Base-by-base conservation (phyloP, 92 coral and sea anemone genomes). In the Umimayanthus kanabou region DNA sequence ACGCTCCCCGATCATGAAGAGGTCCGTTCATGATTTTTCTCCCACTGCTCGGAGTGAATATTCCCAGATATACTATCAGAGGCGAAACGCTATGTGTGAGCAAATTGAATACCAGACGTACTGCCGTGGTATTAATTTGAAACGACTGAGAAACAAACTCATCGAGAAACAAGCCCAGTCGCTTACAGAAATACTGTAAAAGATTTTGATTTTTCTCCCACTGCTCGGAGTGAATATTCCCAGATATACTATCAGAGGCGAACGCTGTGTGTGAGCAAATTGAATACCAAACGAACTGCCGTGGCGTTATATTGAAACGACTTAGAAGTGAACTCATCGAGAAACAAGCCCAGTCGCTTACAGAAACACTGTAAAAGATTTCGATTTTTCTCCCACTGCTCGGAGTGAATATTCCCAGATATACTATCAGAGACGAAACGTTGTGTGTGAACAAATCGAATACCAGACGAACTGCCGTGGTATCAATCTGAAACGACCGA, bases 261-360 rank as follows among this genome's bases (percentile, higher is more conserved):
- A 83, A 83, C 64, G 87, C 87, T 25, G 16, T 70, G 4, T 83
- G 87, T 71, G 87, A 83, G 40, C 78, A 83, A 20, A 55, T 83
- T 42, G 78, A 83, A 53, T 70, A 47, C 5, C 40, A 70, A 20
- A 45, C 57, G 2, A 25, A 45, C 67, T 83, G 87, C 20, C 49
- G 25, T 16, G 87, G 87, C 4, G 22, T 83, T 69, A 83, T 70
- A 47, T 50, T 83, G 42, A 83, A 49, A 30, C 25, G 87, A 16
- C 78, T 83, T 1, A 47, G 79, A 70, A 70, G 70, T 16, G 47
- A 49, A 33, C 76, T 83, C 9, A 47, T 83, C 25, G 64, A 70
- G 23, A 83, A 43, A 45, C 30, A 70, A 14, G 6, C 8, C 28
- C 66, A 47, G 9, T 40, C 9, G 7, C 9, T 43, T 1, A 4